A percentile compares a stretch with the other conserved stretches of the same genome.
Conservation (phyloP, 1,140 invertebrate genomes). For the Drosophila arizonae region DNA sequence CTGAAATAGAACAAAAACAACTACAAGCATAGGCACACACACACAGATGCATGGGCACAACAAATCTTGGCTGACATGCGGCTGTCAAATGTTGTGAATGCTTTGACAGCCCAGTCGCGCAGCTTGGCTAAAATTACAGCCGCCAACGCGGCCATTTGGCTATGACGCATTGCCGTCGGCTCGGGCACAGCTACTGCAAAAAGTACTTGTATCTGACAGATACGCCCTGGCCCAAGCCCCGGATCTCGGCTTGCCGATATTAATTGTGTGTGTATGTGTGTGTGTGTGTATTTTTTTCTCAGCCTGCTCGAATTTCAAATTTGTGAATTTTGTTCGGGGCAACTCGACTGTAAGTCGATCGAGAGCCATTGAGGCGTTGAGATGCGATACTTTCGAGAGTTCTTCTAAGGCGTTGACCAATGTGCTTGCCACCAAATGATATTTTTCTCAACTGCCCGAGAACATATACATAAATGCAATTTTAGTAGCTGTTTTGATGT, state of each 20-base stretch:
- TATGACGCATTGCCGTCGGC: slow-evolving; percentile 68
- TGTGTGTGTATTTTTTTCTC: slow-evolving; percentile 44
- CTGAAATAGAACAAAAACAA: slow-evolving; percentile 23
- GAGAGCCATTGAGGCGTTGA: slow-evolving; percentile 37
- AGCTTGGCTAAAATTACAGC: slow-evolving; percentile 72
- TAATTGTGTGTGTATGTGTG: background rate
- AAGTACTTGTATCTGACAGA: slow-evolving; percentile 35
- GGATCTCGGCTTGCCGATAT: slow-evolving; percentile 25
- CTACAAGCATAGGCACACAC: background rate
- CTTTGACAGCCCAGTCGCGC: slow-evolving; percentile 37
- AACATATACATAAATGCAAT: slow-evolving; percentile 67
- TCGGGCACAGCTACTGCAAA: slow-evolving; percentile 47
- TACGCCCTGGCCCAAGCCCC: slow-evolving; percentile 20
- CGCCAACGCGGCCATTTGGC: slow-evolving; percentile 47
- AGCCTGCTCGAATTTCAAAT: slow-evolving; percentile 67
- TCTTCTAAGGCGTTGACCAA: slow-evolving; percentile 48
- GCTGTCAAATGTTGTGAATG: slow-evolving; percentile 64
- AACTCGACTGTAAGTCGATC: slow-evolving; percentile 58
- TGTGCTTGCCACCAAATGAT: slow-evolving; percentile 43
- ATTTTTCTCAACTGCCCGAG: slow-evolving; percentile 26
- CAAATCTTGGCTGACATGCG: slow-evolving; percentile 60
- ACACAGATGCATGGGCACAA: slow-evolving; percentile 9
- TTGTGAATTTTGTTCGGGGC: slow-evolving; percentile 26
- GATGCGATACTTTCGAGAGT: slow-evolving; percentile 64
- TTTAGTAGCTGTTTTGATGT: slow-evolving; percentile 71